Percentiles rank a stretch among this genome's conserved stretches.
Conservation (phyloP, 2,797 vertebrate genomes). For the Chelmon rostratus region DNA sequence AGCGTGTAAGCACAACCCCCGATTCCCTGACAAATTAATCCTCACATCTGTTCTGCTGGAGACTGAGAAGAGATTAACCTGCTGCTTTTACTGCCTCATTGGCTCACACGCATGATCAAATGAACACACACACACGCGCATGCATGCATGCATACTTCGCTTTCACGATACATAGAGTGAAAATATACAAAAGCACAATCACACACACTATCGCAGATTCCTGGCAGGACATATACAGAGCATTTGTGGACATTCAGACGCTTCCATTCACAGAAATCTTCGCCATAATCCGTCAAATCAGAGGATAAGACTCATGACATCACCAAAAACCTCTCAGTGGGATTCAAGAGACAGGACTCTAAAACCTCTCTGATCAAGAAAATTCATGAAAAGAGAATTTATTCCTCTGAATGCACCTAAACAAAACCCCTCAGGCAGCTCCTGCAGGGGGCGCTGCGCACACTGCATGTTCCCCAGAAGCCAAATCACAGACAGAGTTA, state of each 20-base stretch:
- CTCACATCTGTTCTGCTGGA: constrained; percentile 75
- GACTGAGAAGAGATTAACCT: constrained; percentile 71
- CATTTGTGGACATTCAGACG: not conserved
- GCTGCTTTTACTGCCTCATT: constrained; percentile 64
- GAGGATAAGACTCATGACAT: not conserved
- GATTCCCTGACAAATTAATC: constrained; percentile 70
- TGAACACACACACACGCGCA: constrained; percentile 15
- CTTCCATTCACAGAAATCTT: not conserved
- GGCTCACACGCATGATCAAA: constrained; percentile 34
- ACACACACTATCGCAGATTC: not conserved
- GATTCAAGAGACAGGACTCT: not conserved
- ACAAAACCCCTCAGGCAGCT: constrained; percentile 4
- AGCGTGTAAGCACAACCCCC: constrained; percentile 29
- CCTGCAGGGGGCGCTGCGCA: constrained; percentile 46
- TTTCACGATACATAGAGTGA: not conserved
- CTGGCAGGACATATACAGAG: constrained; percentile 4
- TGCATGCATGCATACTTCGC: not conserved
- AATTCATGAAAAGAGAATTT: not conserved
- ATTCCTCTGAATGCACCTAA: not conserved
- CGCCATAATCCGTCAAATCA: constrained; percentile 2
- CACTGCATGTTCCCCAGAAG: not conserved
- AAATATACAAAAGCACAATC: not conserved
- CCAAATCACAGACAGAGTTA: not conserved
- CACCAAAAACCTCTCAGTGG: not conserved
- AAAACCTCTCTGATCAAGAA: not conserved